phyloP scores from a whole-genome alignment of 2,113 vertebrate genomes.

The Caranx ignobilis region DNA sequence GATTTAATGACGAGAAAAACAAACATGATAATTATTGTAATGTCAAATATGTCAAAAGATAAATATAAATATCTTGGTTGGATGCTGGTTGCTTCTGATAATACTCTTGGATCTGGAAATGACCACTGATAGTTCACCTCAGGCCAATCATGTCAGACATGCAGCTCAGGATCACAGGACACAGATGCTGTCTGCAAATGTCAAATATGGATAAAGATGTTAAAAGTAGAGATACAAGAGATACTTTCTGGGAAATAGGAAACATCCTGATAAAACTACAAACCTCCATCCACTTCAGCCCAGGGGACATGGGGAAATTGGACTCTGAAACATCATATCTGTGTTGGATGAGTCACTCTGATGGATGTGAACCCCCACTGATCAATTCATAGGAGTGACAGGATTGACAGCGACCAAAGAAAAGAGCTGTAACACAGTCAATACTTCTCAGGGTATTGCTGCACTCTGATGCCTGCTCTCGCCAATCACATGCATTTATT shows the following conservation, averaged over 20 bases:
- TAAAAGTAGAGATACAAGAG: background rate
- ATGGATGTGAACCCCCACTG: slow-evolving; percentile 61
- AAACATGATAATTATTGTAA: too few species aligned
- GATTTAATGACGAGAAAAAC: too few species aligned
- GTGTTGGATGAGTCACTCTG: slow-evolving; percentile 60
- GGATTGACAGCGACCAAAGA: slow-evolving; percentile 68
- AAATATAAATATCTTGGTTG: background rate
- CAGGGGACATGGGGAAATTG: slow-evolving; percentile 45
- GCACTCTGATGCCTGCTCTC: slow-evolving; percentile 49
- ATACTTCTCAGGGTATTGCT: slow-evolving; percentile 57
- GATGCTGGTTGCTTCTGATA: background rate
- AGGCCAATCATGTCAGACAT: background rate
- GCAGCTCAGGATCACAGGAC: background rate
- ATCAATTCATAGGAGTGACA: slow-evolving; percentile 68
- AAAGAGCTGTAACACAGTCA: slow-evolving; percentile 61
- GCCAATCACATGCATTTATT: slow-evolving; percentile 70
- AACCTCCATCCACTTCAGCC: slow-evolving; percentile 30
- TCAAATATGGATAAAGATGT: background rate
- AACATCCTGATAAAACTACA: slow-evolving; percentile 36
- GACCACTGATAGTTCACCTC: too few species aligned
- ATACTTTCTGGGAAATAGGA: slow-evolving; percentile 16
- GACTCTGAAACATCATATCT: slow-evolving; percentile 46
- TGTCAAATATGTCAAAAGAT: too few species aligned
- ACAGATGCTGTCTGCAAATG: background rate
- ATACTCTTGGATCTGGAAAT: too few species aligned